Percentiles rank a stretch among this genome's conserved stretches.
Conservation (phyloP, 1,140 invertebrate species). For the Luehdorfia chinensis region DNA sequence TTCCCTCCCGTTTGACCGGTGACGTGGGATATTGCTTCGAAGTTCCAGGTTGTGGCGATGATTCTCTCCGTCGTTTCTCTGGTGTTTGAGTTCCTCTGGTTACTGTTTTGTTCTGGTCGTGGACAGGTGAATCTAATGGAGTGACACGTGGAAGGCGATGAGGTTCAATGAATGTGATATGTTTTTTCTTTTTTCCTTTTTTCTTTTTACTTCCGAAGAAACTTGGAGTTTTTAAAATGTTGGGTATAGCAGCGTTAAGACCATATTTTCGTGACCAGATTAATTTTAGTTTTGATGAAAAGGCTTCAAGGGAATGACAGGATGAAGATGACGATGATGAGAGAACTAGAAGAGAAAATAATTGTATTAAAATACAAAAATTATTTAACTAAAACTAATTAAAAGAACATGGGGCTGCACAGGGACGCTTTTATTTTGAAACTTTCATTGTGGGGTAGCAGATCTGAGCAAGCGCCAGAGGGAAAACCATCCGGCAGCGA, state of each 20-base stretch:
- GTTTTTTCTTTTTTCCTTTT: constrained; percentile 5
- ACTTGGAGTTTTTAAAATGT: not conserved
- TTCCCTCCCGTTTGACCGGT: not conserved
- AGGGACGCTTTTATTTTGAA: too few species aligned
- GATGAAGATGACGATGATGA: too few species aligned
- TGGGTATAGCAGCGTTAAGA: not conserved
- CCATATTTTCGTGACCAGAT: not conserved
- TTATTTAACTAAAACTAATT: too few species aligned
- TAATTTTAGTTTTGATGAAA: not conserved
- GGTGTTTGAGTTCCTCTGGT: not conserved
- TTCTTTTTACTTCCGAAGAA: not conserved
- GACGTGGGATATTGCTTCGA: not conserved
- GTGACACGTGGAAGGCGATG: not conserved
- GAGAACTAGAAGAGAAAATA: too few species aligned
- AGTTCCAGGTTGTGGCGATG: constrained; percentile 1
- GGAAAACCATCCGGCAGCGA: too few species aligned
- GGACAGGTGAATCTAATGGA: not conserved
- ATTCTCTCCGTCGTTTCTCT: not conserved
- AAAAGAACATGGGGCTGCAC: too few species aligned
- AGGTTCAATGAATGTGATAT: constrained; percentile 6
- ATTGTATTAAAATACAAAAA: too few species aligned
- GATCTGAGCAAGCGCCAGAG: too few species aligned
- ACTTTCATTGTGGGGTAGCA: too few species aligned
- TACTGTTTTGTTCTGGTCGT: not conserved
- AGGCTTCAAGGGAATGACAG: too few species aligned